Percentiles rank a stretch among this genome's conserved stretches.
Conservation (phyloP, 2,113 vertebrate species). For the Scomber colias region DNA sequence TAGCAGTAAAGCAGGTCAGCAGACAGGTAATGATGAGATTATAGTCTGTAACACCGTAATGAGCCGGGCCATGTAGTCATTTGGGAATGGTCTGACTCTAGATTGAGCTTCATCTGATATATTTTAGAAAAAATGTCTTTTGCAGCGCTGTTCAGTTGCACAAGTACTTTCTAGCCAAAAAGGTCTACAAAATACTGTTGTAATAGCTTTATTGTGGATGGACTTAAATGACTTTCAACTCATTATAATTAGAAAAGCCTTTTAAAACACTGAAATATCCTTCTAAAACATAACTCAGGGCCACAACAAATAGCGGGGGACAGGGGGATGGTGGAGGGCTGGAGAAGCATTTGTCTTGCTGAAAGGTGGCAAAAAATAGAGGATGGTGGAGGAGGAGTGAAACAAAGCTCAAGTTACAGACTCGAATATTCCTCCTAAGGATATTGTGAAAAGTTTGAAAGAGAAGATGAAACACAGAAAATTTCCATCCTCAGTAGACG, state of each 20-base stretch:
- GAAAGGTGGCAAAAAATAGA: constrained; percentile 42
- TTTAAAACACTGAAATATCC: constrained; percentile 31
- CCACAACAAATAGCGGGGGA: constrained; percentile 48
- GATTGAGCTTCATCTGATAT: not conserved
- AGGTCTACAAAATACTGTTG: not conserved
- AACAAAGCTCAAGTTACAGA: constrained; percentile 28
- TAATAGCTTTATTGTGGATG: constrained; percentile 37
- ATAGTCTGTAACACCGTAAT: no score
- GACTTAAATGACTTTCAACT: constrained; percentile 48
- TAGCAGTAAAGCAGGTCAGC: no score
- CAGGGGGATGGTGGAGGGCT: constrained; percentile 9
- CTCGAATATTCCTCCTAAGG: constrained; percentile 18
- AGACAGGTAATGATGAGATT: no score
- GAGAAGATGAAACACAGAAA: constrained; percentile 55
- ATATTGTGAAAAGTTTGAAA: constrained; percentile 45
- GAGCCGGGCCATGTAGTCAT: no score
- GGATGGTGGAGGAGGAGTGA: constrained; percentile 15
- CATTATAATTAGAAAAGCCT: constrained; percentile 46
- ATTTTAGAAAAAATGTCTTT: not conserved
- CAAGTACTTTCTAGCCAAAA: no score
- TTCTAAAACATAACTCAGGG: constrained; percentile 52
- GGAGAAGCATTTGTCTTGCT: constrained; percentile 34
- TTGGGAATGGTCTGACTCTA: not conserved
- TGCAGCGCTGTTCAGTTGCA: not conserved
- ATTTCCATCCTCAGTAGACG: constrained; percentile 34